Conservation (phyloP, 2,797 vertebrate species). For the Lacerta agilis region DNA sequence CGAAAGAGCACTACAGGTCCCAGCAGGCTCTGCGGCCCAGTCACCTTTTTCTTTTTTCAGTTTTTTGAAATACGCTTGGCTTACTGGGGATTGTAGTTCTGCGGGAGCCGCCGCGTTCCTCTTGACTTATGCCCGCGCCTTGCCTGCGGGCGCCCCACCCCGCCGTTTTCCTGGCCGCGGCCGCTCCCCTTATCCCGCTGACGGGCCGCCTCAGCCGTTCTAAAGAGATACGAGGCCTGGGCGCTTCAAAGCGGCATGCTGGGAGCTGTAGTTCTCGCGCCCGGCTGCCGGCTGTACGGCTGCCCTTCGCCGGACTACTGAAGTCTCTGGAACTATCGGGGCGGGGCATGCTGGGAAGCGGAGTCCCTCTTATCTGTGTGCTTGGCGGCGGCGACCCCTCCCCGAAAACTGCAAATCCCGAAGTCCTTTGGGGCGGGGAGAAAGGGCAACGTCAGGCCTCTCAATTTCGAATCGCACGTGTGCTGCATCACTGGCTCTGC, state of each 20-base stretch:
- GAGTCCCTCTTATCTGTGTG: not conserved
- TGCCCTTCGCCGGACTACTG: not conserved
- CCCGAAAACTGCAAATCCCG: slow-evolving; percentile 10
- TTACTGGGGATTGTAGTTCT: slow-evolving; percentile 12
- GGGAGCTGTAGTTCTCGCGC: not conserved
- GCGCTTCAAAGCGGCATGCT: not conserved
- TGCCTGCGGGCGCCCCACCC: too few relatives aligned
- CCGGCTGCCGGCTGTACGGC: not conserved
- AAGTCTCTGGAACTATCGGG: slow-evolving; percentile 10
- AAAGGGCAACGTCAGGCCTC: not conserved
- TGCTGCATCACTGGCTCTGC: not conserved
- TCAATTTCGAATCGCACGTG: not conserved
- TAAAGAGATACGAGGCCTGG: not conserved
- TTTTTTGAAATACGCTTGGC: not conserved
- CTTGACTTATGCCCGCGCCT: not conserved
- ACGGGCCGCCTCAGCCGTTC: not conserved
- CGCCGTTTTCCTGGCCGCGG: not conserved
- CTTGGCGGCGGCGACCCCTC: too few relatives aligned
- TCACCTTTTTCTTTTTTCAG: not conserved
- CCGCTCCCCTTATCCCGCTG: not conserved
- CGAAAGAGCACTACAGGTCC: not conserved
- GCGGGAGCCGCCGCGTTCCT: not conserved
- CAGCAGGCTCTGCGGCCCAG: not conserved
- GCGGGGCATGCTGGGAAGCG: slow-evolving; percentile 55
- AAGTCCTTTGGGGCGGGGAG: not conserved